Evolutionary conservation across 2,113 vertebrate species (phyloP).

Genomic region (Grallaria varia): DNA sequence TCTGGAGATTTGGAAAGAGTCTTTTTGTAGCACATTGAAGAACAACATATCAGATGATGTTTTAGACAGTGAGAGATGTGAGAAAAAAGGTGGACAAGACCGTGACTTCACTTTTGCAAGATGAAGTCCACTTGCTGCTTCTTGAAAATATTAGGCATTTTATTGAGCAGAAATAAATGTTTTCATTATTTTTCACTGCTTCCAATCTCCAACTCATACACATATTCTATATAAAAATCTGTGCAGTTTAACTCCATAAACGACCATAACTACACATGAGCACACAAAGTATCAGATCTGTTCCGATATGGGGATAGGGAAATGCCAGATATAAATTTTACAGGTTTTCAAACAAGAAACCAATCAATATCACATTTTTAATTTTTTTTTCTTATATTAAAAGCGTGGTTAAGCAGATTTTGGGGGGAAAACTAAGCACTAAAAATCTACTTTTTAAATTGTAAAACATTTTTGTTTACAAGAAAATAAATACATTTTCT

Average conservation of each 20-base stretch:
- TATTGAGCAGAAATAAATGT: not conserved
- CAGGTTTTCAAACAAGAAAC: not conserved
- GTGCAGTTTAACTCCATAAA: not conserved
- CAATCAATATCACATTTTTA: not conserved
- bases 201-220: not conserved
- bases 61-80: not conserved
- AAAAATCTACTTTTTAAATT: not conserved
- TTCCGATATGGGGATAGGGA: too few relatives aligned
- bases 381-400: not conserved
- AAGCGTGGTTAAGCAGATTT: not conserved
- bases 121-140: not conserved
- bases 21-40: not conserved
- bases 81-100: not conserved
- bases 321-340: not conserved
- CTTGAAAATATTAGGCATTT: not conserved
- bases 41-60: not conserved
- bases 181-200: not conserved
- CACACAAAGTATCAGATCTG: not conserved
- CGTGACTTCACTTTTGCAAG: not conserved
- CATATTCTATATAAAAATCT: not conserved
- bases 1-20: not conserved
- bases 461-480: fast-evolving
- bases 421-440: not conserved
- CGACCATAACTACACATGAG: not conserved
- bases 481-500: not conserved